Evolutionary conservation across 2,113 vertebrate species (phyloP).

Genomic region (Irena cyanogastra): DNA sequence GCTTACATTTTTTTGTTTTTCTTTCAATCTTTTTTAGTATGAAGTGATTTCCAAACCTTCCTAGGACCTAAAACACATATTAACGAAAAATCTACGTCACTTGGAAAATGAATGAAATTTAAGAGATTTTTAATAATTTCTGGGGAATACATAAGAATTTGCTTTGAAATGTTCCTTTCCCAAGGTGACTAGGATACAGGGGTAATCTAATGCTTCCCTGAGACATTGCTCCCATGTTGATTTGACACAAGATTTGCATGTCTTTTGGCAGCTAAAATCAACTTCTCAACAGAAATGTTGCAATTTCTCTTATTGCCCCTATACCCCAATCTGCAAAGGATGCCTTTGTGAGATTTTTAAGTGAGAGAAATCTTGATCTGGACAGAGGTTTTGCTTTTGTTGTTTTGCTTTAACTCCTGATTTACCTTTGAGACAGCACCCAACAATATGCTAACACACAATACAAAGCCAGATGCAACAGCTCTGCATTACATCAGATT

Average conservation of each 20-base stretch:
- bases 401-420: background rate
- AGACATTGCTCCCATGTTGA: background rate
- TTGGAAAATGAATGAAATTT: background rate
- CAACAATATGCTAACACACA: background rate
- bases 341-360: background rate
- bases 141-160: background rate
- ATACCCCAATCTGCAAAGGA: background rate
- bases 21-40: background rate
- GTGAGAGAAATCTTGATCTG: background rate
- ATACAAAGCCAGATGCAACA: background rate
- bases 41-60: background rate
- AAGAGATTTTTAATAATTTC: background rate
- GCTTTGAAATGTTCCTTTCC: background rate
- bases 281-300: background rate
- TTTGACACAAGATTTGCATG: background rate
- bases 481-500: background rate
- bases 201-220: background rate
- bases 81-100: background rate
- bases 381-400: rapidly evolving
- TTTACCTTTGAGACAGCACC: background rate
- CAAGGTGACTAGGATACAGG: background rate
- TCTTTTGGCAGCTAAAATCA: background rate
- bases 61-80: background rate
- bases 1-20: rapidly evolving
- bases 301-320: background rate